These are phyloP conservation scores for Trogon surrucura DNA, from an alignment of 2,113 vertebrate genomes.

Conservation along the genomic window DNA sequence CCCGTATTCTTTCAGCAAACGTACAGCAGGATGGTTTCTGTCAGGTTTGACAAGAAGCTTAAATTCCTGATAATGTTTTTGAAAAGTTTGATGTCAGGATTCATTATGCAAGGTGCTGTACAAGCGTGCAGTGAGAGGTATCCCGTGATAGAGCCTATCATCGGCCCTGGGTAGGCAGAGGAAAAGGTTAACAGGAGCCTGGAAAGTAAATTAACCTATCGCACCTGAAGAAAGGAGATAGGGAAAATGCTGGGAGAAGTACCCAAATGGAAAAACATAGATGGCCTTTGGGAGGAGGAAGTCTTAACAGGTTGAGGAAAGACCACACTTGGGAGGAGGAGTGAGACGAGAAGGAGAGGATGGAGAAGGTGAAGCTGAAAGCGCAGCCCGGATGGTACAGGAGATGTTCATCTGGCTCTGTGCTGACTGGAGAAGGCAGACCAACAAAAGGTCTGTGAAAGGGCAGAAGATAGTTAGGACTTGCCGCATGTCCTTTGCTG, in stretches of 20 bases:
- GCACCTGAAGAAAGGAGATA: slow-evolving; percentile 41
- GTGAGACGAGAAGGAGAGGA: neutral
- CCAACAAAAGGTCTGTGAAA: neutral
- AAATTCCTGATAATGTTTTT: slow-evolving; percentile 28
- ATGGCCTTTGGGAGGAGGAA: neutral
- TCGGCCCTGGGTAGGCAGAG: slow-evolving; percentile 10
- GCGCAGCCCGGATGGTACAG: rapidly evolving
- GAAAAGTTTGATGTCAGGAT: slow-evolving; percentile 19
- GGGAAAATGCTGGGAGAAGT: slow-evolving; percentile 8
- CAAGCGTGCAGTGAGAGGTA: neutral
- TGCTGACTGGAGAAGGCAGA: neutral
- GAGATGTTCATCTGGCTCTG: neutral
- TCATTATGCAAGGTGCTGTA: slow-evolving; percentile 46
- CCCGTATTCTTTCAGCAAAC: neutral
- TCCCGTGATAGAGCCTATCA: slow-evolving; percentile 30
- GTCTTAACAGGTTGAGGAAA: neutral
- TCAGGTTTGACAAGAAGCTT: slow-evolving; percentile 1
- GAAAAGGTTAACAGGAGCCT: slow-evolving; percentile 52
- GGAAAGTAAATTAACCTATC: slow-evolving; percentile 51
- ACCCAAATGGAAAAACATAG: neutral
- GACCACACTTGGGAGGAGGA: neutral
- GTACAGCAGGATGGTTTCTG: neutral
- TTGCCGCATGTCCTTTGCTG: neutral
- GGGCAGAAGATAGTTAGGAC: neutral
- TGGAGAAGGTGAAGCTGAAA: neutral